Conservation (phyloP, 2,113 vertebrate species). For the Urocitellus parryii region DNA sequence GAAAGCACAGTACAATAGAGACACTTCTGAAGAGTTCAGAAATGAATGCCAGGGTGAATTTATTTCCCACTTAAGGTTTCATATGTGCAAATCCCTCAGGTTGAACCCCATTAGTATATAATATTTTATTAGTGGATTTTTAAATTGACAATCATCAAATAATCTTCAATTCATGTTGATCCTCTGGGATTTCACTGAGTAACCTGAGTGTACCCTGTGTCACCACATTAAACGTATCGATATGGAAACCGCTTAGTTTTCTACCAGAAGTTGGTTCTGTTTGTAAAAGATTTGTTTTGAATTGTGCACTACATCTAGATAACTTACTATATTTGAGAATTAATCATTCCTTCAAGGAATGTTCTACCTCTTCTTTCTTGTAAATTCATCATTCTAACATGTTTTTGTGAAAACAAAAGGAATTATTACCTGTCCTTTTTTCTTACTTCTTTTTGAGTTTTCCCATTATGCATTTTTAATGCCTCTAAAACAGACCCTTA, state of each 20-base stretch:
- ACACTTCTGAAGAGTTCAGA: neutral
- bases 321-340: neutral
- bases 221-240: neutral
- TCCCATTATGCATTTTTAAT: neutral
- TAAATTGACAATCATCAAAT: conserved; percentile 7
- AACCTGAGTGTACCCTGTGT: neutral
- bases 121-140: conserved; percentile 28
- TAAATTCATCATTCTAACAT: conserved; percentile 26
- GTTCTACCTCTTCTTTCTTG: neutral
- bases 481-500: neutral
- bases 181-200: neutral
- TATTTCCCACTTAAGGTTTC: neutral
- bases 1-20: neutral
- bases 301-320: neutral
- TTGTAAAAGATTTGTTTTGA: conserved; percentile 46
- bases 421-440: neutral
- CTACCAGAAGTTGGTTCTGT: neutral
- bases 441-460: neutral
- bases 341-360: neutral
- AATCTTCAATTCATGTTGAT: conserved; percentile 45
- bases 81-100: neutral
- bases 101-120: neutral
- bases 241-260: neutral
- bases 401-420: neutral
- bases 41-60: neutral